Evolutionary conservation across 2,888 invertebrate genomes (phyloP).

Genomic region (Sycophila texana): DNA sequence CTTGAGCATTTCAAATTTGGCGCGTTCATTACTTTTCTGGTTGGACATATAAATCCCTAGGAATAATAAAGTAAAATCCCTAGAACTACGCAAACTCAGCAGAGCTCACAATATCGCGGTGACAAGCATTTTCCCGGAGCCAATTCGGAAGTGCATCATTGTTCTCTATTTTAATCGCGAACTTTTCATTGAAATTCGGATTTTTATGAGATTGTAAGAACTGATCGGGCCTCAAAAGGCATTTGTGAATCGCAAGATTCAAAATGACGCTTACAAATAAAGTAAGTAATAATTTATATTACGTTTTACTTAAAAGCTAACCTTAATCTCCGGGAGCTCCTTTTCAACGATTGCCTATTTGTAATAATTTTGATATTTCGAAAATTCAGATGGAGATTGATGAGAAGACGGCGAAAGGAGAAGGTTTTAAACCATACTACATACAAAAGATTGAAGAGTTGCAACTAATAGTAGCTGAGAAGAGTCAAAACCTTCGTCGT

Average conservation of each 20-base stretch:
- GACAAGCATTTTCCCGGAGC: conserved; percentile 54
- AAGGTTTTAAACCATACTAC: conserved; percentile 96
- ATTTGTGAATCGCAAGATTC: conserved; percentile 46
- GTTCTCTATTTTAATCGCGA: not conserved
- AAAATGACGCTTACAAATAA: conserved; percentile 72
- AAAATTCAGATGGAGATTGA: conserved; percentile 84
- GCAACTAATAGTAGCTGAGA: conserved; percentile 96
- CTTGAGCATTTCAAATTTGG: not conserved
- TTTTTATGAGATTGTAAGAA: conserved; percentile 25
- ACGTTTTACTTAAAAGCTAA: conserved; percentile 15
- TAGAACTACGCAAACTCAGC: not conserved
- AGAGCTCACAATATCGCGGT: conserved; percentile 20
- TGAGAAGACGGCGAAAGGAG: conserved; percentile 81
- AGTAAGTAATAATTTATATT: conserved; percentile 58
- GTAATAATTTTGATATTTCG: conserved; percentile 31
- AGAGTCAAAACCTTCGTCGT: conserved; percentile 96
- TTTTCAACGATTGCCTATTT: not conserved
- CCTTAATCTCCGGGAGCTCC: conserved; percentile 23
- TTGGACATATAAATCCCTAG: not conserved
- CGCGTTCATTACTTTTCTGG: not conserved
- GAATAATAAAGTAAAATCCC: not conserved
- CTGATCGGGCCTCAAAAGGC: not conserved
- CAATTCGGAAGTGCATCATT: not conserved
- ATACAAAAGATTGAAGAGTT: conserved; percentile 98
- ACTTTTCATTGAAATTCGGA: conserved; percentile 10